Conservation (phyloP, 2,888 invertebrate species). For the Ephialtes manifestator region DNA sequence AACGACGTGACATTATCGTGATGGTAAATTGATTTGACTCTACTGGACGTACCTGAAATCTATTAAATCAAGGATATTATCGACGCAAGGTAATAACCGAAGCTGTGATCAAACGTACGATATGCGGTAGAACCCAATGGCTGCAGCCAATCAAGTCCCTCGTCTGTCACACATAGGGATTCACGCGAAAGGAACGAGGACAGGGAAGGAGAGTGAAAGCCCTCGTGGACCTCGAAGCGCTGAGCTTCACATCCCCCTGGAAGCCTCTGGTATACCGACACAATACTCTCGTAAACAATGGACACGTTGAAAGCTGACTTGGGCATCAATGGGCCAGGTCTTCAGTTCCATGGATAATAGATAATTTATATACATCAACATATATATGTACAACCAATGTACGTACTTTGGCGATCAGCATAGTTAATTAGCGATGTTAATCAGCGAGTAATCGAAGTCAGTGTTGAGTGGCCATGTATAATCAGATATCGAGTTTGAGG, state of each 20-base stretch:
- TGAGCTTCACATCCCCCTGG: neutral
- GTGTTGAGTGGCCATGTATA: slow-evolving; percentile 5
- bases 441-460: slow-evolving; percentile 23
- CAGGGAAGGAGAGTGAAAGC: neutral
- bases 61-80: slow-evolving; percentile 7
- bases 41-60: neutral
- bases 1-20: neutral
- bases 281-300: slow-evolving; percentile 32
- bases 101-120: slow-evolving; percentile 3
- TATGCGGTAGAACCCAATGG: neutral
- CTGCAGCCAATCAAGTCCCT: neutral
- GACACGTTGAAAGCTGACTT: slow-evolving; percentile 29
- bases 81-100: neutral
- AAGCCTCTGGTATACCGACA: slow-evolving; percentile 34
- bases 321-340: slow-evolving; percentile 5
- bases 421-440: slow-evolving; percentile 35
- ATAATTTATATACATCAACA: slow-evolving; percentile 18
- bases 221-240: slow-evolving; percentile 1
- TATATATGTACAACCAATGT: neutral
- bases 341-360: slow-evolving; percentile 4
- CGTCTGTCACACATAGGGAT: neutral
- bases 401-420: neutral
- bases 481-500: neutral
- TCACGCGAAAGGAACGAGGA: neutral
- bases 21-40: neutral